These are phyloP conservation scores for Phymastichus coffea DNA, from an alignment of 1,140 invertebrate genomes.

Conservation along the genomic window DNA sequence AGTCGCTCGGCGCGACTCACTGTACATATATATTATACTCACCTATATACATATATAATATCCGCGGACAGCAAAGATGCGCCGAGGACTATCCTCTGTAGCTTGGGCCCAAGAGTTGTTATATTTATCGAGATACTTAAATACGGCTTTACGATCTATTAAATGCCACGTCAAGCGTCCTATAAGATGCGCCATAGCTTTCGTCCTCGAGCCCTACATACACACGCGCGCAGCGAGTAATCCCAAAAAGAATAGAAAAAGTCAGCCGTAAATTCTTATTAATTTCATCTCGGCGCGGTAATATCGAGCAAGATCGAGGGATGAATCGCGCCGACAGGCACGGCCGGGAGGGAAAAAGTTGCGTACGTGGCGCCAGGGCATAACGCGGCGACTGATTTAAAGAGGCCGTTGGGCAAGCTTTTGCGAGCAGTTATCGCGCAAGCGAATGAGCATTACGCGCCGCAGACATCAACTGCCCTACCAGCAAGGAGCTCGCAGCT, in stretches of 20 bases:
- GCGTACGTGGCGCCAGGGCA: no score
- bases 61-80: constrained; percentile 37
- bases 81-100: constrained; percentile 6
- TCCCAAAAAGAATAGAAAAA: no score
- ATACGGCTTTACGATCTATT: constrained; percentile 55
- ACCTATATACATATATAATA: no score
- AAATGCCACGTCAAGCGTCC: constrained; percentile 50
- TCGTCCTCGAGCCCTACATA: no score
- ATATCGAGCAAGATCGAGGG: no score
- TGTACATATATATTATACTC: no score
- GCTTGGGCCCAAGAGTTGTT: constrained; percentile 46
- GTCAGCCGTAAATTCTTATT: constrained; percentile 11
- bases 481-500: constrained; percentile 10
- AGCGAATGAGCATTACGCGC: constrained; percentile 43
- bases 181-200: no score
- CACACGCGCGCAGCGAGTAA: no score
- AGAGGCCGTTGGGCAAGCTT: constrained; percentile 35
- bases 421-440: constrained; percentile 44
- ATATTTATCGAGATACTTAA: constrained; percentile 58
- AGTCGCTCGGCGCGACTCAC: constrained; percentile 30
- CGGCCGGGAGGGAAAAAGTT: no score
- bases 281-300: no score
- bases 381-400: constrained; percentile 50
- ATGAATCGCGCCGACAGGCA: no score
- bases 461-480: constrained; percentile 41